Evolutionary conservation across 2,797 vertebrate species (phyloP), one percentile per base, ranked within the genome.

Genomic region (Falco naumanni): DNA sequence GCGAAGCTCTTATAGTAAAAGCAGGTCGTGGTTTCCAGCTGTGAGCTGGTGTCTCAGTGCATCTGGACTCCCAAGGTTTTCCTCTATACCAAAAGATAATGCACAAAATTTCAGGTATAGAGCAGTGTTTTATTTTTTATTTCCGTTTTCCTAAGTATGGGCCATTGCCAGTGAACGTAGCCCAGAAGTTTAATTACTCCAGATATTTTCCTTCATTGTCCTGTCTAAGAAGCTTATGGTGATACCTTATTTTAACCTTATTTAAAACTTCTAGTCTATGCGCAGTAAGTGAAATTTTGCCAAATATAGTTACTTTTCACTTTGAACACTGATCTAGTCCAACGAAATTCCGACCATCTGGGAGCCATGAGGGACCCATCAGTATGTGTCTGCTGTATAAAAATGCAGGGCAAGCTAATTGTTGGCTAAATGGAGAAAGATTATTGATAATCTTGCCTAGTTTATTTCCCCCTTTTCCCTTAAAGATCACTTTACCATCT

Each of bases 321-420:
- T 37, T 50, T 11, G 29, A 50, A 24, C 37, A 11, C 43, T 31
- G 6, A 64, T 3, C 54, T 61, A n/a, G 17, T 4, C 31, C 2
- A 31, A 54, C 16, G 18, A 3, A 59, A 3, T 18, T 14, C 21
- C 20, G 50, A 14, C 39, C 18, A 31, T 33, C 54, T n/a, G 21
- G 80, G 57, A 75, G 77, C 48, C 65, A 50, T 1, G 10, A 53
- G 47, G n/a, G 59, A 51, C 34, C 24, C 37, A 17, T 15, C 48
- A 16, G 50, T 1, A n/a, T 0, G 0, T 3, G 24, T 4, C 12
- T 39, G 29, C 0, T 18, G 31, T 8, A 16, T 8, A 22, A 6
- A 45, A 34, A 34, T 1, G 5, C 26, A 17, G 7, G 15, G 15
- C 33, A 48, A 66, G 84, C 68, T n/a, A 12, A 7, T 5, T 2